A percentile compares a stretch with the other conserved stretches of the same genome.
Conservation (phyloP, 2,888 invertebrate species). For the Mamestra brassicae region DNA sequence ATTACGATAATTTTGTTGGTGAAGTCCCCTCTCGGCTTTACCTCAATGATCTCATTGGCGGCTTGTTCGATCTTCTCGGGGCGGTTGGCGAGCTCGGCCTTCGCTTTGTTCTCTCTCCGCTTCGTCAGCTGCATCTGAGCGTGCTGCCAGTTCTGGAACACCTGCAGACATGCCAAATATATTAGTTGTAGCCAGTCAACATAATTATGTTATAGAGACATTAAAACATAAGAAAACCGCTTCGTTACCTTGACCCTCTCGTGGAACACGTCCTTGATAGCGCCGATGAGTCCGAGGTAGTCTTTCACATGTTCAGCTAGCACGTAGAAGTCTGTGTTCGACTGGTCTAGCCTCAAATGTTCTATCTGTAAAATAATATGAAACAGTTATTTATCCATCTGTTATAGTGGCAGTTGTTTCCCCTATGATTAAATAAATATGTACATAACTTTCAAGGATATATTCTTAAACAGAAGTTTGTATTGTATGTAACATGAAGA, state of each 20-base stretch:
- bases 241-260: slow-evolving; percentile 92
- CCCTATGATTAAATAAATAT: too few species aligned
- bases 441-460: too few species aligned
- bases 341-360: slow-evolving; percentile 96
- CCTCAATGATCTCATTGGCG: slow-evolving; percentile 97
- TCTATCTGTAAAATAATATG: slow-evolving; percentile 92
- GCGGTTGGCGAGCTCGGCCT: slow-evolving; percentile 97
- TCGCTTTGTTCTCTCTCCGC: slow-evolving; percentile 98
- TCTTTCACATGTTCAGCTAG: slow-evolving; percentile 98
- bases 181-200: background rate
- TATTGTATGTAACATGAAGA: too few species aligned
- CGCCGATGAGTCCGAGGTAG: slow-evolving; percentile 97
- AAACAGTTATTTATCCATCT: too few species aligned
- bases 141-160: slow-evolving; percentile 99
- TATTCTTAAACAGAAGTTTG: too few species aligned
- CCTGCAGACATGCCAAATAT: slow-evolving; percentile 80
- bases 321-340: slow-evolving; percentile 98
- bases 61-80: slow-evolving; percentile 97
- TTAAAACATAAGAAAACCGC: background rate
- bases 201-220: too few species aligned
- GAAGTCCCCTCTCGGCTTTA: background rate
- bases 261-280: slow-evolving; percentile 96
- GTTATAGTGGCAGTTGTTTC: too few species aligned
- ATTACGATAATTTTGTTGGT: too few species aligned
- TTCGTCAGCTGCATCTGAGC: slow-evolving; percentile 98